Evolutionary conservation across 2,113 vertebrate genomes (phyloP), one percentile per base, ranked within the genome.

Genomic region (Prochilodus magdalenae): DNA sequence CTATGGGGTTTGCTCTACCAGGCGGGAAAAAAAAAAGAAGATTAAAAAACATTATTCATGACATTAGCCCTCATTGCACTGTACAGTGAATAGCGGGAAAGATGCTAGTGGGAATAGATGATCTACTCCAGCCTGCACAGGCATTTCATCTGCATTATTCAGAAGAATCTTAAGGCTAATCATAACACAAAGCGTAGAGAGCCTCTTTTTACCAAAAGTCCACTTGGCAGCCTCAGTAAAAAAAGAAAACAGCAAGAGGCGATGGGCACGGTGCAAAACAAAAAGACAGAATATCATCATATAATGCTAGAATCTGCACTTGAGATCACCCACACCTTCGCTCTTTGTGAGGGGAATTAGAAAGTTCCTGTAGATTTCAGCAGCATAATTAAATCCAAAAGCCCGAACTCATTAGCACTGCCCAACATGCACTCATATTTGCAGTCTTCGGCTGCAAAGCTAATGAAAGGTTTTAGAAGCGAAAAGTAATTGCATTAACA

Each of bases 1-100:
- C 88, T 81, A 90, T 89, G 91, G 89, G 88, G 87, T 87, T 86
- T 89, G 87, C 86, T 81, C 86, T 78, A 89, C 75, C 87, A 87
- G 82, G 80, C 74, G 75, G 69, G 40, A 11, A 73, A 80, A 40
- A 85, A 79, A 78, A 57, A 33, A 59, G 33, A 72, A 81, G 75
- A 89, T 81, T 85, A 79, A 74, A 77, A 84, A 55, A 82, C 76
- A 89, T 90, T 90, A 91, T 90, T 93, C 84, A 89, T 88, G 77
- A 82, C 75, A 75, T 69, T 78, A 72, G 78, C 81, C 77, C 73
- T 83, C 65, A 73, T 85, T 75, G 72, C 87, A 79, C 77, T 82
- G 85, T 7, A 82, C 86, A 83, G 62, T 62, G 15, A 62, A 65
- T 65, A 75, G 69, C 81, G 73, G 51, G 79, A 74, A 73, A 73